Evolutionary conservation across 64 coral and sea anemone species (phyloP).

Genomic region (Cladopsammia gracilis): DNA sequence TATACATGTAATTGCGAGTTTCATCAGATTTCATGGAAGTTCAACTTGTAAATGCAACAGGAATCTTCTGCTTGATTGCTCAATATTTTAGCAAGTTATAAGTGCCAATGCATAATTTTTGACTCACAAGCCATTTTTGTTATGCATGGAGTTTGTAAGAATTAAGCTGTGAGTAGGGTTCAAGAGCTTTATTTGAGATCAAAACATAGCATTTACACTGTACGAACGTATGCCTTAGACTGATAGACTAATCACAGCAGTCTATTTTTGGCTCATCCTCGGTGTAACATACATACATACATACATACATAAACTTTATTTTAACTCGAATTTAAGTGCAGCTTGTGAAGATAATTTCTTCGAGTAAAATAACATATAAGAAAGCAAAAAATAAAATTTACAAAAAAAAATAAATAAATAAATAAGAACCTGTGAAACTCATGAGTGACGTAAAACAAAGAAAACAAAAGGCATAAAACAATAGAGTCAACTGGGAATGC

Average conservation of each 20-base stretch:
- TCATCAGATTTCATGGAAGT: slow-evolving; percentile 8
- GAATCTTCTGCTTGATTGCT: slow-evolving; percentile 13
- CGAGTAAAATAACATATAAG: too few species aligned
- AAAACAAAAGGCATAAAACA: too few species aligned
- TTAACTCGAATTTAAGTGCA: too few species aligned
- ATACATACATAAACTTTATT: too few species aligned
- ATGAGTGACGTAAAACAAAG: too few species aligned
- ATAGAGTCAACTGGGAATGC: too few species aligned
- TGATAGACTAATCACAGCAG: background rate
- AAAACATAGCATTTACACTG: background rate
- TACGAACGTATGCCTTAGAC: background rate
- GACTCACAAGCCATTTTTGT: slow-evolving; percentile 13
- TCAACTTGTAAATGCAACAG: slow-evolving; percentile 7
- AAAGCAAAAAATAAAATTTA: too few species aligned
- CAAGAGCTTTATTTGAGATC: background rate
- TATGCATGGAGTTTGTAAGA: slow-evolving; percentile 14
- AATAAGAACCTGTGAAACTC: too few species aligned
- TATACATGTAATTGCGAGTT: slow-evolving; percentile 4
- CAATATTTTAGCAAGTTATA: slow-evolving; percentile 1
- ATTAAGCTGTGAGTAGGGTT: slow-evolving; percentile 6
- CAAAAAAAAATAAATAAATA: too few species aligned
- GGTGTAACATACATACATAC: too few species aligned
- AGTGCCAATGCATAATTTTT: slow-evolving; percentile 14
- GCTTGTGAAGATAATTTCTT: too few species aligned
- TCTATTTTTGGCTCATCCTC: too few species aligned